These are phyloP conservation scores for Neodon shergylaensis DNA, from an alignment of 2,113 vertebrate species.

Conservation along the genomic window DNA sequence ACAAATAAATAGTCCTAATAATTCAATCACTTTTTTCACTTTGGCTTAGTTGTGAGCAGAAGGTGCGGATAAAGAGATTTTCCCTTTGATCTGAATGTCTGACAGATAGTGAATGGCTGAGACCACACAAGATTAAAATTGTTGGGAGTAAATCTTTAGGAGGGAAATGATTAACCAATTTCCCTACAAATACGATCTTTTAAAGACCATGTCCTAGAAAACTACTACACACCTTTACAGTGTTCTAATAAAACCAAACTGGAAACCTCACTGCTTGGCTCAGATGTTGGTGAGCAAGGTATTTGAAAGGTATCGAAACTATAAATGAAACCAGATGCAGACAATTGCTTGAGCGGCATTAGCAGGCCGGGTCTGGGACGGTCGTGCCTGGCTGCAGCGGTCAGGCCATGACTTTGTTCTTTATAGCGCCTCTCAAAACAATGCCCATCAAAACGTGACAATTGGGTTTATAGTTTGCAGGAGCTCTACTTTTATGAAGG, in stretches of 20 bases:
- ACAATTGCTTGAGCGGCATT: neutral
- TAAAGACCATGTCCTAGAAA: conserved; percentile 23
- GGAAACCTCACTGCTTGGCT: conserved; percentile 41
- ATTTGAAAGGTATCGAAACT: conserved; percentile 58
- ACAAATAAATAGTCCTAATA: conserved; percentile 35
- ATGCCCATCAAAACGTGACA: conserved; percentile 48
- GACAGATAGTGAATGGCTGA: neutral
- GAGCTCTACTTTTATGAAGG: conserved; percentile 36
- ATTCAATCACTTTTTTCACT: conserved; percentile 31
- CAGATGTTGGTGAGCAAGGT: neutral
- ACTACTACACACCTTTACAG: neutral
- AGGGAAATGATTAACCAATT: conserved; percentile 43
- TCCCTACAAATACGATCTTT: conserved; percentile 53
- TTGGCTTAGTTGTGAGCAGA: conserved; percentile 29
- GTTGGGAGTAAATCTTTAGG: conserved; percentile 19
- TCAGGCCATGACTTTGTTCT: conserved; percentile 41
- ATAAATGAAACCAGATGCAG: conserved; percentile 71
- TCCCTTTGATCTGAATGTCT: conserved; percentile 42
- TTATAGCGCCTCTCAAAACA: conserved; percentile 49
- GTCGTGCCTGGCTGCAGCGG: neutral
- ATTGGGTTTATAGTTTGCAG: conserved; percentile 42
- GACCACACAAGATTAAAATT: conserved; percentile 57
- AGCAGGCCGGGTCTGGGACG: neutral
- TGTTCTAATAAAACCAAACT: conserved; percentile 43
- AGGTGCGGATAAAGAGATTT: neutral